Evolutionary conservation across 2,888 invertebrate genomes (phyloP), one percentile per base, ranked within the genome.

Genomic region (Caenorhabditis doughertyi): DNA sequence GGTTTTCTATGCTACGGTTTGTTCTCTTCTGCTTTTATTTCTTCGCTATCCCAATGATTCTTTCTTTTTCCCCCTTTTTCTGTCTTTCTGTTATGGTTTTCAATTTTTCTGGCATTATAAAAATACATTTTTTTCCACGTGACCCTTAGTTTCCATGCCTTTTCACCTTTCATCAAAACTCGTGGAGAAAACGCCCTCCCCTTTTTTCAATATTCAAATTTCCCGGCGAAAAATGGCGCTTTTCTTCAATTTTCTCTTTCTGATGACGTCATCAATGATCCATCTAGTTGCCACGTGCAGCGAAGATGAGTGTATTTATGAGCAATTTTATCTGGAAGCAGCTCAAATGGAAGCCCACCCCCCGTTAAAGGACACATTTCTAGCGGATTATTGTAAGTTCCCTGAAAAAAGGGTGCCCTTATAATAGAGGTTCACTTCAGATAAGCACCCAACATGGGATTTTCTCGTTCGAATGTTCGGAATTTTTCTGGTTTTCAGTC

Each of bases 11-110:
- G n/a, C n/a, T 64, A 47, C 60, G 47, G 64, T 47, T 60, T 62
- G 27, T 35, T 51, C 35, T 58, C 18, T 13, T 35, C 9, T 9
- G 35, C 65, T 56, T 53, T 18, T 53, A 16, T 44, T 74, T 56
- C 53, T 27, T 51, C 49, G 18, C 25, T 70, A 44, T 55, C 64
- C 53, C 64, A 35, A 62, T 35, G 23, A 8, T 21, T 64, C 73
- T 73, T 64, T 73, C 73, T n/a, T n/a, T n/a, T n/a, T 25, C 29
- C n/a, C 21, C 9, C 9, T 23, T 60, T 73, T 35, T 73, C 62
- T 62, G 44, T 73, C 65, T 64, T 29, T 74, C 65, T 62, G 39
- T 65, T 35, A 27, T 60, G 49, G 27, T 60, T 73, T 49, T 62
- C 35, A 32, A 27, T 53, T 42, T 35, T 58, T 49, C 21, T 49